Conservation (phyloP, 2,888 invertebrate genomes). For the Cantharis rufa region DNA sequence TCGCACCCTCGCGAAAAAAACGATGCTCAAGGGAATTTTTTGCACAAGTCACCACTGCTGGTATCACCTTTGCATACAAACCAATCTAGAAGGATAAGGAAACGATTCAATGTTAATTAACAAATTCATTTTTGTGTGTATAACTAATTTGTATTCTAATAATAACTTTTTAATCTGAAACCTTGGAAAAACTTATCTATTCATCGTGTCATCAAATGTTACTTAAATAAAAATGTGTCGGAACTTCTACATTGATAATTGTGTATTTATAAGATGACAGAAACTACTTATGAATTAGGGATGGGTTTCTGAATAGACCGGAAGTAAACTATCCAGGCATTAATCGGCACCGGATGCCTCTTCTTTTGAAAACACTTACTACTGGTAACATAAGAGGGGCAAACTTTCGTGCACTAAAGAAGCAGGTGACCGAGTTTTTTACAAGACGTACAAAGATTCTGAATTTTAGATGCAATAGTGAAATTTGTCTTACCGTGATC, state of each 20-base stretch:
- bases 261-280: background rate
- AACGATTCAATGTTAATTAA: background rate
- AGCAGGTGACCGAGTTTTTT: background rate
- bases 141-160: background rate
- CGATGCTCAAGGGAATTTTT: background rate
- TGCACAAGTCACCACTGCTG: background rate
- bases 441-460: background rate
- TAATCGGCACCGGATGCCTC: constrained; percentile 44
- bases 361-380: constrained; percentile 8
- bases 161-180: background rate
- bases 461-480: background rate
- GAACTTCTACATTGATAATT: constrained; percentile 1
- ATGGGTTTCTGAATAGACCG: constrained; percentile 48
- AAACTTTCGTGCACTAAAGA: background rate
- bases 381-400: background rate
- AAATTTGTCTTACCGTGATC: background rate
- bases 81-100: background rate
- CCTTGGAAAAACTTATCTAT: background rate
- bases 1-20: background rate
- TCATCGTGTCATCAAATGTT: background rate
- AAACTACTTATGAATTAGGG: constrained; percentile 15
- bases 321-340: constrained; percentile 48
- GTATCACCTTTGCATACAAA: background rate
- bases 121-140: background rate
- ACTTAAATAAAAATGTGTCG: constrained; percentile 3